A percentile compares a stretch with the other conserved stretches of the same genome.
Conservation (phyloP, 30 jellyfish, hydroid and myxozoan genomes). For the Nemopilema nomurai region DNA sequence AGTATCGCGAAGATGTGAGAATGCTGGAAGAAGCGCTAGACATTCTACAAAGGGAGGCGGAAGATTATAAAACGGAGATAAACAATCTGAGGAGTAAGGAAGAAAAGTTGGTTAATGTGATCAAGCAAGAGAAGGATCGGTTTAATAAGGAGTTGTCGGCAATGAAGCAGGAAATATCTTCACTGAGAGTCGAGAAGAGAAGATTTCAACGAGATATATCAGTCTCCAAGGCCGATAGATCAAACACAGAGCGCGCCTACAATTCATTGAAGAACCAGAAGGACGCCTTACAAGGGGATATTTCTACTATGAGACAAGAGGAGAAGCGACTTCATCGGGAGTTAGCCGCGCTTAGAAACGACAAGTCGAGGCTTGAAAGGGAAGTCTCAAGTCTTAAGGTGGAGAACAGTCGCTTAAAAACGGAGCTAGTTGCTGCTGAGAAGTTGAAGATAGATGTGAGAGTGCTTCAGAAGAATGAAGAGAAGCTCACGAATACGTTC, state of each 20-base stretch:
- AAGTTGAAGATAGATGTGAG: slow-evolving; percentile 80
- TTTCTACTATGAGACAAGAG: slow-evolving; percentile 81
- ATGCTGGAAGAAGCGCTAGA: slow-evolving; percentile 98
- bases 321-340: slow-evolving; percentile 93
- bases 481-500: slow-evolving; percentile 71
- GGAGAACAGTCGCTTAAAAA: slow-evolving; percentile 85
- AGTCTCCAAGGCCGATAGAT: slow-evolving; percentile 90
- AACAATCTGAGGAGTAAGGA: slow-evolving; percentile 72
- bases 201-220: slow-evolving; percentile 96
- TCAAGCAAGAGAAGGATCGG: slow-evolving; percentile 90
- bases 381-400: slow-evolving; percentile 88
- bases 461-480: slow-evolving; percentile 92
- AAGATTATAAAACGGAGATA: slow-evolving; percentile 85
- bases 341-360: slow-evolving; percentile 78
- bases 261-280: slow-evolving; percentile 92
- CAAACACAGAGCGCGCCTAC: slow-evolving; percentile 98
- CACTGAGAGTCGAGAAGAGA: slow-evolving; percentile 96
- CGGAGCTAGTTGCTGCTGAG: slow-evolving; percentile 88
- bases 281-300: slow-evolving; percentile 91
- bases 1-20: slow-evolving; percentile 95
- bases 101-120: slow-evolving; percentile 78
- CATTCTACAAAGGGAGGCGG: slow-evolving; percentile 89
- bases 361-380: slow-evolving; percentile 88
- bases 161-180: slow-evolving; percentile 89
- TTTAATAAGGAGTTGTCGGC: slow-evolving; percentile 84